Conservation (phyloP, 2,888 invertebrate species). For the Mycalesis mineus region DNA sequence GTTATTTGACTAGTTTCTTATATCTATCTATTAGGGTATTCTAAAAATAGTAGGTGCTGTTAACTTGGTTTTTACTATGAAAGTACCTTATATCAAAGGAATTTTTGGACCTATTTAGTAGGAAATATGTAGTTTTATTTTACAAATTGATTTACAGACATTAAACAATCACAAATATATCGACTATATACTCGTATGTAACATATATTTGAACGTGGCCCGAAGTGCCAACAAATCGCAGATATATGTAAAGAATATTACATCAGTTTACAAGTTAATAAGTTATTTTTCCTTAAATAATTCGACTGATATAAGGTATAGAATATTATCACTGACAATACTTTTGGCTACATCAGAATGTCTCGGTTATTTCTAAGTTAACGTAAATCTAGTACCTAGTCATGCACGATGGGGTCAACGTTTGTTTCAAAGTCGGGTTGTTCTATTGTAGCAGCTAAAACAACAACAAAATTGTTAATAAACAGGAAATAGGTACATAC, state of each 20-base stretch:
- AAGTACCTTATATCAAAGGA: constrained; percentile 37
- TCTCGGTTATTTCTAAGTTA: constrained; percentile 42
- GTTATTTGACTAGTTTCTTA: constrained; percentile 29
- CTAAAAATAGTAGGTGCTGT: constrained; percentile 33
- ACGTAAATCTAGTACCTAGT: constrained; percentile 34
- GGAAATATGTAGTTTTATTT: too few species aligned
- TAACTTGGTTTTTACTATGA: constrained; percentile 21
- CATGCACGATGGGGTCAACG: constrained; percentile 64
- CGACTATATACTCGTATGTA: too few species aligned
- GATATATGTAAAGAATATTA: too few species aligned
- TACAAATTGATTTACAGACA: too few species aligned
- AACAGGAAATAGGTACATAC: background rate
- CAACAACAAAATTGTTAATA: constrained; percentile 53
- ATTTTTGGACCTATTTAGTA: background rate
- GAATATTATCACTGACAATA: constrained; percentile 30
- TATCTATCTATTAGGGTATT: constrained; percentile 29
- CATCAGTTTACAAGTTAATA: too few species aligned
- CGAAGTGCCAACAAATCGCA: too few species aligned
- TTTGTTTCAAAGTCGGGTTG: constrained; percentile 83
- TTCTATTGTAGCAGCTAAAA: constrained; percentile 90
- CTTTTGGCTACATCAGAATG: constrained; percentile 46
- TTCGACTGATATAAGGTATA: constrained; percentile 30
- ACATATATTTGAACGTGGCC: too few species aligned
- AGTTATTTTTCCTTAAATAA: background rate
- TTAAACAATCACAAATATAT: too few species aligned